Conservation (phyloP, 2,888 invertebrate species). For the Parnassius orleans region DNA sequence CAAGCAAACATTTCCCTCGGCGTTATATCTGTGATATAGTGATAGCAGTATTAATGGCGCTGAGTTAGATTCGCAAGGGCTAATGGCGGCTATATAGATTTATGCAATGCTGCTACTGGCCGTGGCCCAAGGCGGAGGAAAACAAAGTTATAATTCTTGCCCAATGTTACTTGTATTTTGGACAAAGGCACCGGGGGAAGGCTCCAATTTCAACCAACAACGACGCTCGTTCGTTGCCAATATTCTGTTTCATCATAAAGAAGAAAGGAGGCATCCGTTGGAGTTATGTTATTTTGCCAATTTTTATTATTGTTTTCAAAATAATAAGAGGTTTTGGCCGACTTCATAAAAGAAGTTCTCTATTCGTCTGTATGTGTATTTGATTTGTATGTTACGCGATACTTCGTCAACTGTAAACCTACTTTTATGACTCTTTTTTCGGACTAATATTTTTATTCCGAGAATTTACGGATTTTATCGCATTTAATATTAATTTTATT, state of each 20-base stretch:
- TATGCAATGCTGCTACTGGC: constrained; percentile 14
- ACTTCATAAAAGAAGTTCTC: too few species aligned
- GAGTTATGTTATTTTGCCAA: constrained; percentile 9
- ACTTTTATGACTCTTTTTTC: too few species aligned
- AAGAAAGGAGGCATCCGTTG: neutral
- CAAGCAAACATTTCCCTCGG: neutral
- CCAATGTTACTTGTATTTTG: constrained; percentile 9
- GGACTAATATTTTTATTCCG: too few species aligned
- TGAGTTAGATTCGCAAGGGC: neutral
- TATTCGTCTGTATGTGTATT: too few species aligned
- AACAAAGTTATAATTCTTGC: constrained; percentile 35
- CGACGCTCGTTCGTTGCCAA: constrained; percentile 8
- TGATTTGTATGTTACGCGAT: too few species aligned
- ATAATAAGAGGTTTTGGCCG: neutral
- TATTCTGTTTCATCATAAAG: constrained; percentile 11
- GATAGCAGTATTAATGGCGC: constrained; percentile 1
- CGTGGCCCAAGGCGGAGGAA: constrained; percentile 22
- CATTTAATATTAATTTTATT: too few species aligned
- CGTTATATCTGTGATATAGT: neutral
- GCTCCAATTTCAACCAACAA: constrained; percentile 1
- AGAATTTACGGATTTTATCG: too few species aligned
- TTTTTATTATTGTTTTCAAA: constrained; percentile 4
- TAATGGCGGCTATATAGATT: constrained; percentile 8
- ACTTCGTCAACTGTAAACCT: too few species aligned
- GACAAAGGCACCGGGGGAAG: neutral